phyloP scores from a whole-genome alignment of 1,140 invertebrate genomes.

The Agrilus planipennis region DNA sequence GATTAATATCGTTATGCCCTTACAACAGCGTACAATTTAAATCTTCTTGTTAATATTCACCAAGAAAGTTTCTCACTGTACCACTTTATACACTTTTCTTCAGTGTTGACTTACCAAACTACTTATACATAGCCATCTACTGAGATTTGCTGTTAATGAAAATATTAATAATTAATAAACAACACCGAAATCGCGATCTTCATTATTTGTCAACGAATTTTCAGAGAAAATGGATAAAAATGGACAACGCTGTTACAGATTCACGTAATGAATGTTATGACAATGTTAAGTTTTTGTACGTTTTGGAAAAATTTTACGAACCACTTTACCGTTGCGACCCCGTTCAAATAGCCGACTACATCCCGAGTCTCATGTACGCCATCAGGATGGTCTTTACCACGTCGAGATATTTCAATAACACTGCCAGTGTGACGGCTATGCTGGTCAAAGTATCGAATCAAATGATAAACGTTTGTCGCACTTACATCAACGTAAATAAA shows the following conservation, averaged over 20 bases:
- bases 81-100: no score
- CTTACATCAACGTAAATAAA: constrained; percentile 52
- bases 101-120: no score
- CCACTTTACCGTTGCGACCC: constrained; percentile 69
- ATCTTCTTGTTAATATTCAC: no score
- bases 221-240: constrained; percentile 53
- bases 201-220: background rate
- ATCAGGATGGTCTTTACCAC: constrained; percentile 75
- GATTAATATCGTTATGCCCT: no score
- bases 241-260: constrained; percentile 58
- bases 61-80: no score
- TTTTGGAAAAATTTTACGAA: constrained; percentile 74
- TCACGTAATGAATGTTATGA: constrained; percentile 73
- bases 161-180: no score
- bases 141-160: no score
- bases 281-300: constrained; percentile 80
- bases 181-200: background rate
- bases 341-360: constrained; percentile 52
- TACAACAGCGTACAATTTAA: no score
- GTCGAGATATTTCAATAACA: constrained; percentile 74
- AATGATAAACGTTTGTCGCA: constrained; percentile 57
- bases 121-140: no score
- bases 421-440: constrained; percentile 62
- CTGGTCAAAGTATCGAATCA: constrained; percentile 73
- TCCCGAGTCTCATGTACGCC: constrained; percentile 59